A percentile compares a stretch with the other conserved stretches of the same genome.
These are phyloP conservation scores for Myodes glareolus DNA, from an alignment of 2,113 vertebrate species.

Conservation along the genomic window DNA sequence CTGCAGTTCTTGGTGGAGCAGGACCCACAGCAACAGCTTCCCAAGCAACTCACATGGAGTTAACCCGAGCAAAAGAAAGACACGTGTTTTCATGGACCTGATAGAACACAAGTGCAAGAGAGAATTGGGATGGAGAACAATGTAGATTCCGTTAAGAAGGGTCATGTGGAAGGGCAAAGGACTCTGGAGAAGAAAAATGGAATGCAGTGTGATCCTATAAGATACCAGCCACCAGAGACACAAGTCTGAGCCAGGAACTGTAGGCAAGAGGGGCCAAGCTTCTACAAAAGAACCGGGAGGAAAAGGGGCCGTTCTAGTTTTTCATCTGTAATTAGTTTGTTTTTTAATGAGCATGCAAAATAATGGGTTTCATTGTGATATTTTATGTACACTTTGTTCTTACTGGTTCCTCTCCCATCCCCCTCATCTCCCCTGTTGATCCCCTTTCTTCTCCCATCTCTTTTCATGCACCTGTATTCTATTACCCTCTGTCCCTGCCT, in stretches of 20 bases:
- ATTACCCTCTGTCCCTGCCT: not conserved
- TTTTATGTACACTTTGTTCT: not conserved
- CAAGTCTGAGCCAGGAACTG: not conserved
- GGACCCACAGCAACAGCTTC: not conserved
- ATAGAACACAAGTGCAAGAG: not conserved
- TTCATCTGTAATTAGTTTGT: not conserved
- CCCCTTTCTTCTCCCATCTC: not conserved
- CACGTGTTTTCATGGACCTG: not conserved
- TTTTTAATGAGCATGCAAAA: not conserved
- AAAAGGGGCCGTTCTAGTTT: not conserved
- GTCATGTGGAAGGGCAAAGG: not conserved
- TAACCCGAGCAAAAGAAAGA: not conserved
- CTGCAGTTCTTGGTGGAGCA: not conserved
- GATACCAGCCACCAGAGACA: not conserved
- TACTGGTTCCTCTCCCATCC: not conserved
- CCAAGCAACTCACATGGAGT: not conserved
- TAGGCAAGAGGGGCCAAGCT: not conserved
- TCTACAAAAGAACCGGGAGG: not conserved
- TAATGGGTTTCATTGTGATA: not conserved
- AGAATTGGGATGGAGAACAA: not conserved
- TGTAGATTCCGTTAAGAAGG: not conserved
- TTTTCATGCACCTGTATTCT: not conserved
- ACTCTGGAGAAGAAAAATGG: not conserved
- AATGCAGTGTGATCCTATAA: not conserved
- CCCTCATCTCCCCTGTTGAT: not conserved